These are phyloP conservation scores for Nowickia ferox DNA, from an alignment of 2,888 invertebrate species.

Conservation along the genomic window DNA sequence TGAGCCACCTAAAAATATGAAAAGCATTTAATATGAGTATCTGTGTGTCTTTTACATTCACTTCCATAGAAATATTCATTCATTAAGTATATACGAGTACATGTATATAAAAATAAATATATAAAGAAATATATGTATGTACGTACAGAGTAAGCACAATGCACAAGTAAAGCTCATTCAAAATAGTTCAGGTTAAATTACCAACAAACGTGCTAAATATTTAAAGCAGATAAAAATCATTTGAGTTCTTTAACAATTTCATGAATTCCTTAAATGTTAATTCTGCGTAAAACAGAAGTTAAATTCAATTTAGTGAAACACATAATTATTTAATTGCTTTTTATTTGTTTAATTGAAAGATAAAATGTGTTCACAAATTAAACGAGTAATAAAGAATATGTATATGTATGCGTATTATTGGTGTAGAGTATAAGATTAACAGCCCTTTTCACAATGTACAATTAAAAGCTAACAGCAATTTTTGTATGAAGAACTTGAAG, in stretches of 20 bases:
- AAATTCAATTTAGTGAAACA: not conserved
- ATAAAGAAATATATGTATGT: not conserved
- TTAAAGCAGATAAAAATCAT: not conserved
- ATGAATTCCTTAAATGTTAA: not conserved
- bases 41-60: not conserved
- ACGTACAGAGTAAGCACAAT: slow-evolving; percentile 21
- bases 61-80: not conserved
- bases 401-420: not conserved
- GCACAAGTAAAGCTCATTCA: slow-evolving; percentile 12
- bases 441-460: no score
- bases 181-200: not conserved
- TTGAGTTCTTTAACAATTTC: not conserved
- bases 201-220: not conserved
- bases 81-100: slow-evolving; percentile 11
- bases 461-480: no score
- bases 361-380: not conserved
- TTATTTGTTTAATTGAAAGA: not conserved
- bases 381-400: not conserved
- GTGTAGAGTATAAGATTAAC: not conserved
- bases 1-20: slow-evolving; percentile 81
- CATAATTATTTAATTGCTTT: not conserved
- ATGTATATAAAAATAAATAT: not conserved
- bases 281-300: not conserved
- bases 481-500: no score
- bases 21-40: slow-evolving; percentile 66